A percentile compares a stretch with the other conserved stretches of the same genome.
Conservation (phyloP, 2,797 vertebrate genomes). For the Etheostoma perlongum region DNA sequence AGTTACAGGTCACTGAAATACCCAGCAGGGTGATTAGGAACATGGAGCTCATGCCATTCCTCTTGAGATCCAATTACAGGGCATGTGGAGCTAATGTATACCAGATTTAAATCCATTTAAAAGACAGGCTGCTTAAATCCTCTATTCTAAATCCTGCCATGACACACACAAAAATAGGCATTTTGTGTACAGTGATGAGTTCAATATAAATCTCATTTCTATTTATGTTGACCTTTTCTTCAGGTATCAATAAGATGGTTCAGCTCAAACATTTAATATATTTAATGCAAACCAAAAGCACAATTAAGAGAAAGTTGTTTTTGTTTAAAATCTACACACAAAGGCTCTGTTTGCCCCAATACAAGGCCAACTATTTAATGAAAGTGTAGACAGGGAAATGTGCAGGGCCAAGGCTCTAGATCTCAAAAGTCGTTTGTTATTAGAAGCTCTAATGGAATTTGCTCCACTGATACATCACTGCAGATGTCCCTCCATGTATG, state of each 20-base stretch:
- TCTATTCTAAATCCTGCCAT: conserved; percentile 56
- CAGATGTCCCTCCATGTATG: conserved; percentile 37
- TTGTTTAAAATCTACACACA: neutral
- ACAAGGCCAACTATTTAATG: neutral
- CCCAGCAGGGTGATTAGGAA: conserved; percentile 16
- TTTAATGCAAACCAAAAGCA: neutral
- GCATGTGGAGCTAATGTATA: conserved; percentile 50
- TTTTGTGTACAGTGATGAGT: conserved; percentile 13
- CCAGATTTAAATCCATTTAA: conserved; percentile 72
- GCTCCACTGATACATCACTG: conserved; percentile 12
- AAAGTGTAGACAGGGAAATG: neutral
- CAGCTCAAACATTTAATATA: neutral
- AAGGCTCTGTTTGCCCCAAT: neutral
- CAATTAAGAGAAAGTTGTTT: neutral
- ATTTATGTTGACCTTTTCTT: neutral
- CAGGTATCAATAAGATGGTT: neutral
- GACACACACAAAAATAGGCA: conserved; percentile 39
- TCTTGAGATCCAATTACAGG: conserved; percentile 73
- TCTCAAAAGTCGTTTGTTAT: conserved; percentile 32
- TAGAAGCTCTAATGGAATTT: conserved; percentile 30
- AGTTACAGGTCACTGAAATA: conserved; percentile 45
- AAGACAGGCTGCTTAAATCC: conserved; percentile 67
- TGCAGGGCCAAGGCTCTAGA: neutral
- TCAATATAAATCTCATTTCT: neutral
- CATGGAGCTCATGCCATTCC: conserved; percentile 44